Evolutionary conservation across 2,113 vertebrate genomes (phyloP).

Genomic region (Nymphicus hollandicus): DNA sequence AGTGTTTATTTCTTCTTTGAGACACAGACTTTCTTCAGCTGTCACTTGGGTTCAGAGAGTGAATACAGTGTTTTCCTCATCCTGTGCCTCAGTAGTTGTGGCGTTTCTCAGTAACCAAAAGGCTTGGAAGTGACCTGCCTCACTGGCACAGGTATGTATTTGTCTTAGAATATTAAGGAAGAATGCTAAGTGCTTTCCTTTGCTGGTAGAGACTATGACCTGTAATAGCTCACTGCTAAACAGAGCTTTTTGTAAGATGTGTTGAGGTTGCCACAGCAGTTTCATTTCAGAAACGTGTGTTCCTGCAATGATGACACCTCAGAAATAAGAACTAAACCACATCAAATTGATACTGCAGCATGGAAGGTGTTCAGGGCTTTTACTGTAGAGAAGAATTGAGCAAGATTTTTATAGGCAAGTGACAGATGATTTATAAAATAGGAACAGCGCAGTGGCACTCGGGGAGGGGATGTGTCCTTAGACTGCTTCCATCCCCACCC

Average conservation of each 20-base stretch:
- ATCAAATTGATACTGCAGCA: neutral
- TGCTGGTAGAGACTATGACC: accelerated
- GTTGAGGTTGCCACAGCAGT: neutral
- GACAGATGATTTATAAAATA: neutral
- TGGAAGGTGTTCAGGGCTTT: neutral
- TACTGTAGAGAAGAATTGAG: neutral
- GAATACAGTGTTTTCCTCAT: neutral
- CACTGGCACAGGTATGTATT: neutral
- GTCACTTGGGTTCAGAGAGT: neutral
- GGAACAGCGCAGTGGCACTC: neutral
- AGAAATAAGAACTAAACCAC: neutral
- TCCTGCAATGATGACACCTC: neutral
- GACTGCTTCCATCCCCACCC: neutral
- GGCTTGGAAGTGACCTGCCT: neutral
- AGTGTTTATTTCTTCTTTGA: neutral
- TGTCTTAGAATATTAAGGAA: neutral
- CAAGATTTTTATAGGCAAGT: neutral
- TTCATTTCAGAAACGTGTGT: neutral
- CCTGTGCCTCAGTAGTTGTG: neutral
- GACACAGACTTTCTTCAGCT: neutral
- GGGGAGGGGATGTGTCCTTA: neutral
- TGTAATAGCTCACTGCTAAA: neutral
- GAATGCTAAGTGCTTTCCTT: neutral
- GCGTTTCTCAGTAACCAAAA: neutral
- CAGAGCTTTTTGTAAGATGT: neutral